Percentiles rank a stretch among this genome's conserved stretches.
Evolutionary conservation across 1,140 invertebrate species (phyloP).

Genomic region (Drosophila insularis): DNA sequence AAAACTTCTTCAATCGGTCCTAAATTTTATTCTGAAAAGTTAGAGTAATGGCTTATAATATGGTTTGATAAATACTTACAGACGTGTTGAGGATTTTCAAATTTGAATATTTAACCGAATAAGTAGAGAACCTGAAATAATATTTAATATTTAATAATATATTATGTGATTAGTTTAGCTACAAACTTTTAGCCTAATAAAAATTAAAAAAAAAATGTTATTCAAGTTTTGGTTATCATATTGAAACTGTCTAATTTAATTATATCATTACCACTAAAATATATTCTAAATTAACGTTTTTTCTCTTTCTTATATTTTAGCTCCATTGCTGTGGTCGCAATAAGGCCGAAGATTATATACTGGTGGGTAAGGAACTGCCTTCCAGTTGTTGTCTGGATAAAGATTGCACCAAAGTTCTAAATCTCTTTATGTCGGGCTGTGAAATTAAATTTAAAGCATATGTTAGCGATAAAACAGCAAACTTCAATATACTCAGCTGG

Average conservation of each 20-base stretch:
- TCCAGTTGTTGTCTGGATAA: slow-evolving; percentile 62
- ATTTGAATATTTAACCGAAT: too few species aligned
- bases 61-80: too few species aligned
- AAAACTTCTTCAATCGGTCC: too few species aligned
- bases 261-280: neutral
- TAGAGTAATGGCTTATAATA: too few species aligned
- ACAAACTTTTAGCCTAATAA: neutral
- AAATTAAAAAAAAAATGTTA: neutral
- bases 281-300: neutral
- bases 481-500: slow-evolving; percentile 73
- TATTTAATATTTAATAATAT: too few species aligned
- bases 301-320: slow-evolving; percentile 6
- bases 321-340: slow-evolving; percentile 74
- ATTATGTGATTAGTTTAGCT: too few species aligned
- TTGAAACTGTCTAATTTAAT: neutral
- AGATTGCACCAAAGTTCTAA: slow-evolving; percentile 57
- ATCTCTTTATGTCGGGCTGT: slow-evolving; percentile 67
- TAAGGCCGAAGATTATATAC: slow-evolving; percentile 68
- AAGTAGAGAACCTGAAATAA: too few species aligned
- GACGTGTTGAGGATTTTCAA: too few species aligned
- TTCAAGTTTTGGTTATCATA: neutral
- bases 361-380: slow-evolving; percentile 55
- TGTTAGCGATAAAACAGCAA: slow-evolving; percentile 55
- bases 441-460: slow-evolving; percentile 65
- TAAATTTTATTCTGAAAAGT: too few species aligned